Evolutionary conservation across 2,113 vertebrate species (phyloP).

Genomic region (Burhinus bistriatus): DNA sequence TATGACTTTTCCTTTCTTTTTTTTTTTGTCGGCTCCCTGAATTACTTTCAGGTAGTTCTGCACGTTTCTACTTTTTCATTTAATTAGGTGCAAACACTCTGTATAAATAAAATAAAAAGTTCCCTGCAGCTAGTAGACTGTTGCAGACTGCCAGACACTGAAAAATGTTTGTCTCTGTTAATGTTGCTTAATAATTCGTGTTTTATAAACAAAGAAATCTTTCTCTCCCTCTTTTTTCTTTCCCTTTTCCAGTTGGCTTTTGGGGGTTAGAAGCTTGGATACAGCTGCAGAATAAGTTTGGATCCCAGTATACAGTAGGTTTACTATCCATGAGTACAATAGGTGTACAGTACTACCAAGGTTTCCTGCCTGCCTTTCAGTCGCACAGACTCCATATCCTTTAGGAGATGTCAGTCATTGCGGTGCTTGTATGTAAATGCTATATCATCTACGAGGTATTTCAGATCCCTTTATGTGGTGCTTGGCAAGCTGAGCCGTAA

Average conservation of each 20-base stretch:
- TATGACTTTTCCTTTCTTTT: not conserved
- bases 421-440: conserved; percentile 4
- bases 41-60: conserved; percentile 57
- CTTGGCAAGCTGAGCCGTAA: not conserved
- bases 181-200: conserved; percentile 55
- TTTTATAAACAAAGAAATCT: conserved; percentile 67
- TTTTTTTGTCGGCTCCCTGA: conserved; percentile 14
- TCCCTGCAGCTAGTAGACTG: conserved; percentile 38
- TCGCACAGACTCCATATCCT: not conserved
- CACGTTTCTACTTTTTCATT: conserved; percentile 49
- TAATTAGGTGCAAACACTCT: conserved; percentile 66
- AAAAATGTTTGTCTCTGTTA: conserved; percentile 52
- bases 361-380: not conserved
- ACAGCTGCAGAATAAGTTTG: conserved; percentile 53
- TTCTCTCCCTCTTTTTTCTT: conserved; percentile 24
- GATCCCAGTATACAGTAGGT: conserved; percentile 12
- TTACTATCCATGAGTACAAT: conserved; percentile 30
- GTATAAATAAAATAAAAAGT: conserved; percentile 63
- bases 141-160: conserved; percentile 48
- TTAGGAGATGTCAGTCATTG: not conserved
- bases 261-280: conserved; percentile 10
- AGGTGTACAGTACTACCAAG: conserved; percentile 31
- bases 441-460: not conserved
- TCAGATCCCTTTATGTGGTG: not conserved
- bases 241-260: conserved; percentile 2